Evolutionary conservation across 2,797 vertebrate genomes (phyloP).

Genomic region (Echeneis naucrates): DNA sequence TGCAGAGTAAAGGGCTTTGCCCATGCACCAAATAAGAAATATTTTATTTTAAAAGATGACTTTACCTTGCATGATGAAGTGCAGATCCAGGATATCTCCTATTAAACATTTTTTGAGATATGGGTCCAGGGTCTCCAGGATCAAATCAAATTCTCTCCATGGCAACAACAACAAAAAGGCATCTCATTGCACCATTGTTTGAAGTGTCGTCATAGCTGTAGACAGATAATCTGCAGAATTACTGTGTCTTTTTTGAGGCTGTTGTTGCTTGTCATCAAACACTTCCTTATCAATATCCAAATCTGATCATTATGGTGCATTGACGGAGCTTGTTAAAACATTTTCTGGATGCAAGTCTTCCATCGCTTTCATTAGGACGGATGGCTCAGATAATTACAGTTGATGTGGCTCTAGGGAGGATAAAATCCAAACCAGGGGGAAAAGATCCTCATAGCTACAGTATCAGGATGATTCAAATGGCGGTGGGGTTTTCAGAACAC

Average conservation of each 20-base stretch:
- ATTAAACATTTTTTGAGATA: background rate
- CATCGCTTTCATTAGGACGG: conserved; percentile 53
- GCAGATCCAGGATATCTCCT: too few relatives aligned
- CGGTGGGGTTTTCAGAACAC: conserved; percentile 41
- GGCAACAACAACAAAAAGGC: background rate
- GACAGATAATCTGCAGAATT: conserved; percentile 11
- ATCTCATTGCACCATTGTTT: conserved; percentile 1
- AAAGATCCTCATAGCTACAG: conserved; percentile 42
- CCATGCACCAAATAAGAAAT: background rate
- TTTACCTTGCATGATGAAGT: too few relatives aligned
- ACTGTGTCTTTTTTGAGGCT: background rate
- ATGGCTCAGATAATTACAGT: conserved; percentile 66
- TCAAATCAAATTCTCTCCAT: background rate
- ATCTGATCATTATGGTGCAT: conserved; percentile 46
- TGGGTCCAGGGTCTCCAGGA: background rate
- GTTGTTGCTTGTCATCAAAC: conserved; percentile 27
- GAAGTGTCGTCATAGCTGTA: conserved; percentile 1
- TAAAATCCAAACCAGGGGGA: conserved; percentile 44
- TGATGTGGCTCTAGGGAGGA: conserved; percentile 61
- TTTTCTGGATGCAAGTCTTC: conserved; percentile 46
- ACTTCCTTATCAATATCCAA: conserved; percentile 50
- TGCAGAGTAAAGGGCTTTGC: too few relatives aligned
- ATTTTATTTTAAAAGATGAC: too few relatives aligned
- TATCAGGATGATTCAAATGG: conserved; percentile 25
- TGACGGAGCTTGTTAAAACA: conserved; percentile 52